phyloP scores from a whole-genome alignment of 2,888 invertebrate genomes.

The Dryocosmus kuriphilus region DNA sequence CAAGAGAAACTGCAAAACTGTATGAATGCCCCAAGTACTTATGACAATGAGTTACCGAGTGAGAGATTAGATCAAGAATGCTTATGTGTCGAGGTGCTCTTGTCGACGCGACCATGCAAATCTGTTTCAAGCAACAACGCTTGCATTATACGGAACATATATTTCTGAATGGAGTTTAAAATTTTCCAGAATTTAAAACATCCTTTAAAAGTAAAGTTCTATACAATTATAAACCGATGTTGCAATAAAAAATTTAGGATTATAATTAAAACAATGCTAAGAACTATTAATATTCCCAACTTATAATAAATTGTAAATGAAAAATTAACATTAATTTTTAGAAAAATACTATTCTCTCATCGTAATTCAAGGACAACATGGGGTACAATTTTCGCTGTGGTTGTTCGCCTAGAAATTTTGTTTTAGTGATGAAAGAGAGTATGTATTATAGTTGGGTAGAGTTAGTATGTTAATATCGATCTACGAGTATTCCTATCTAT shows the following conservation, averaged over 20 bases:
- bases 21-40: neutral
- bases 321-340: neutral
- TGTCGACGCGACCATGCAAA: conserved; percentile 55
- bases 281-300: too few relatives aligned
- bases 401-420: conserved; percentile 28
- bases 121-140: conserved; percentile 50
- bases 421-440: conserved; percentile 8
- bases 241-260: too few relatives aligned
- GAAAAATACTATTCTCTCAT: neutral
- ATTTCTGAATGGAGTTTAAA: neutral
- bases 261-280: too few relatives aligned
- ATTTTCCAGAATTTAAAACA: neutral
- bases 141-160: conserved; percentile 47
- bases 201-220: neutral
- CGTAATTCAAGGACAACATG: neutral
- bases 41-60: conserved; percentile 50
- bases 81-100: conserved; percentile 51
- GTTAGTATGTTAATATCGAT: conserved; percentile 26
- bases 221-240: neutral
- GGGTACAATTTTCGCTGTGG: conserved; percentile 13
- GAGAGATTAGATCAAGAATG: conserved; percentile 59
- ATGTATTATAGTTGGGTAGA: conserved; percentile 30
- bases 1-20: neutral
- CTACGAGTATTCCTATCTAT: conserved; percentile 45
- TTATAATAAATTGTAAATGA: too few relatives aligned